Percentiles rank a stretch among this genome's conserved stretches.
Conservation (phyloP, 2,113 vertebrate species). For the Bostrychus sinensis region DNA sequence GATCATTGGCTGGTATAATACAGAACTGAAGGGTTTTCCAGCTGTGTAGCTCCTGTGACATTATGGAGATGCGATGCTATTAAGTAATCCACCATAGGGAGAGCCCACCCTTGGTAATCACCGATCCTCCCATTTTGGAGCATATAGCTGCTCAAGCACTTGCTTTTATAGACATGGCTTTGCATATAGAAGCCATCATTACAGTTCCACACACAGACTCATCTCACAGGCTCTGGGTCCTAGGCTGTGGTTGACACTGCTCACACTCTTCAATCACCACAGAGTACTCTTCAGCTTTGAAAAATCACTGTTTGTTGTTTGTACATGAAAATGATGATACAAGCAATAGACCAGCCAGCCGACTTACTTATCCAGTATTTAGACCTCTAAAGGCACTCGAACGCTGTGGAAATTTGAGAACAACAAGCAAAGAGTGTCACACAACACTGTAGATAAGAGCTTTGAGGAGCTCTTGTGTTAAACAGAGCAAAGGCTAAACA, state of each 20-base stretch:
- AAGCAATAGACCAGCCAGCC: constrained; percentile 41
- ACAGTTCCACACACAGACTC: constrained; percentile 13
- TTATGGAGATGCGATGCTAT: constrained; percentile 53
- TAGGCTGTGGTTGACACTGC: constrained; percentile 17
- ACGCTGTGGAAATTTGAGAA: constrained; percentile 15
- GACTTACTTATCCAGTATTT: constrained; percentile 50
- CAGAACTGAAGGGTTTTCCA: constrained; percentile 24
- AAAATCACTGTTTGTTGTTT: constrained; percentile 65
- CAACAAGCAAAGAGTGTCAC: constrained; percentile 11
- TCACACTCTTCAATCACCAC: constrained; percentile 30
- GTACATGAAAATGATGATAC: constrained; percentile 39
- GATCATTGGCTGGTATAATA: constrained; percentile 16
- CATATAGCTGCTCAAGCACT: constrained; percentile 54
- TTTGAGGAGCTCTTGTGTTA: constrained; percentile 1
- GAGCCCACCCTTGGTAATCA: constrained; percentile 58
- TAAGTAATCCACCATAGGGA: constrained; percentile 56
- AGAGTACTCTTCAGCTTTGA: constrained; percentile 37
- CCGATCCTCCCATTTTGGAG: constrained; percentile 55
- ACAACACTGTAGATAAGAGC: constrained; percentile 10
- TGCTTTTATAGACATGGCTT: constrained; percentile 55
- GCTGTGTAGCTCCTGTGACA: constrained; percentile 31
- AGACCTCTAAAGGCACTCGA: constrained; percentile 48
- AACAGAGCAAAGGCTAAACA: constrained; percentile 20
- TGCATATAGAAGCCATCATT: constrained; percentile 67
- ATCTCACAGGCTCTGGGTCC: constrained; percentile 10